phyloP scores from a whole-genome alignment of 2,797 vertebrate genomes.

The Anabacerthia variegaticeps region DNA sequence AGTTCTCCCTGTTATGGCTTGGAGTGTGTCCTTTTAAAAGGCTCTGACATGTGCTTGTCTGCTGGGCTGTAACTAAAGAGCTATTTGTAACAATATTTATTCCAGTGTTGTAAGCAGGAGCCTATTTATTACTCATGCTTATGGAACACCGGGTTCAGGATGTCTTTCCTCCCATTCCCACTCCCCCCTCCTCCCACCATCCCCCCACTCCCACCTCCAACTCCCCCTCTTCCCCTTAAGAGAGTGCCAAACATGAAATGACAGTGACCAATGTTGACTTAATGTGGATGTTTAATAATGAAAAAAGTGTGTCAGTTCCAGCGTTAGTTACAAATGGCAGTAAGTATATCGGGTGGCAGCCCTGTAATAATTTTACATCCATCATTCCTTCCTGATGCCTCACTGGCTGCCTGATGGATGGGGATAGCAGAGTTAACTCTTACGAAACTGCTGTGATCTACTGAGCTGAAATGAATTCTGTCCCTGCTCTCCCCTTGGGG shows the following conservation, averaged over 20 bases:
- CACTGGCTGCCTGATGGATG: conserved; percentile 76
- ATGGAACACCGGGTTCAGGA: background rate
- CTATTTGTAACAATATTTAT: conserved; percentile 66
- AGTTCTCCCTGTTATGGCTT: background rate
- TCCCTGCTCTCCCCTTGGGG: background rate
- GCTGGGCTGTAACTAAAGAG: conserved; percentile 47
- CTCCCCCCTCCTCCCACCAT: background rate
- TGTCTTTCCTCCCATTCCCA: conserved; percentile 5
- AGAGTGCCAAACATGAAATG: conserved; percentile 66
- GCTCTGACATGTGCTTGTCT: background rate
- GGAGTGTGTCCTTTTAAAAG: conserved; percentile 19
- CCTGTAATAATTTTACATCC: conserved; percentile 82
- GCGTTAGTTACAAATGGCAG: conserved; percentile 79
- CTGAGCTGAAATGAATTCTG: conserved; percentile 36
- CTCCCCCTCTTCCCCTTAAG: conserved; percentile 56
- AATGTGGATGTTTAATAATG: conserved; percentile 83
- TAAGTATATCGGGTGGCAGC: conserved; percentile 74
- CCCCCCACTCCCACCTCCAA: background rate
- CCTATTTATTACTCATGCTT: conserved; percentile 12
- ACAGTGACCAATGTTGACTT: conserved; percentile 82
- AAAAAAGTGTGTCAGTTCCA: conserved; percentile 75
- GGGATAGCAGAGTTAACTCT: conserved; percentile 63
- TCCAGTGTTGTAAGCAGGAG: conserved; percentile 23
- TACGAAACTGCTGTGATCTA: conserved; percentile 30
- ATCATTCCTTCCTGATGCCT: conserved; percentile 74